Evolutionary conservation across 1,140 invertebrate species (phyloP).

Genomic region (Nasonia giraulti): DNA sequence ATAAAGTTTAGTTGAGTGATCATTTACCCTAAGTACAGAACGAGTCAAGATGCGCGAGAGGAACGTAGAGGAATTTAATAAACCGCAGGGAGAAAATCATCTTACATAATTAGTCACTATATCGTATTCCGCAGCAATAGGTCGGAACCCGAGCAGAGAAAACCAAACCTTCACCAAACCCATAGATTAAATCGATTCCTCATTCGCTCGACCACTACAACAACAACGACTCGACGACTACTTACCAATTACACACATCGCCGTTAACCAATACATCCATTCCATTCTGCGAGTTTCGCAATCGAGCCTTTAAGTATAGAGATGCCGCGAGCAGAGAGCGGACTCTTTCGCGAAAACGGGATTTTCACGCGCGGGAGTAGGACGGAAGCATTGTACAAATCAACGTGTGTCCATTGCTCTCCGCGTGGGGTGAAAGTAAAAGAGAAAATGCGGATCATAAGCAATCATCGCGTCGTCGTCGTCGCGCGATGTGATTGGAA

Average conservation of each 20-base stretch:
- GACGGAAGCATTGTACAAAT: conserved; percentile 48
- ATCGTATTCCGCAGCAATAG: too few relatives aligned
- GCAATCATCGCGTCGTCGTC: conserved; percentile 54
- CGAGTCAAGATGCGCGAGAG: too few relatives aligned
- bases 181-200: not conserved
- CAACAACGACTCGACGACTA: too few relatives aligned
- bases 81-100: not conserved
- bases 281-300: conserved; percentile 24
- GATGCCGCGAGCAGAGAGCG: not conserved
- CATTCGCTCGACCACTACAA: not conserved
- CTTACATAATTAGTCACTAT: not conserved
- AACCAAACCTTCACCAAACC: not conserved
- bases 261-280: too few relatives aligned
- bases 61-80: too few relatives aligned
- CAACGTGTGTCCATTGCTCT: conserved; percentile 33
- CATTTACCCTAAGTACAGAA: too few relatives aligned
- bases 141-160: not conserved
- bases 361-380: conserved; percentile 22
- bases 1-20: too few relatives aligned
- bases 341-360: conserved; percentile 32
- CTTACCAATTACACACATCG: not conserved
- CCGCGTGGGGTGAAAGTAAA: conserved; percentile 62
- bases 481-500: conserved; percentile 59
- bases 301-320: conserved; percentile 23
- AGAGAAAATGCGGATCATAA: conserved; percentile 63